Evolutionary conservation across 1,140 invertebrate species (phyloP).

Genomic region (Wiebesia pumilae): DNA sequence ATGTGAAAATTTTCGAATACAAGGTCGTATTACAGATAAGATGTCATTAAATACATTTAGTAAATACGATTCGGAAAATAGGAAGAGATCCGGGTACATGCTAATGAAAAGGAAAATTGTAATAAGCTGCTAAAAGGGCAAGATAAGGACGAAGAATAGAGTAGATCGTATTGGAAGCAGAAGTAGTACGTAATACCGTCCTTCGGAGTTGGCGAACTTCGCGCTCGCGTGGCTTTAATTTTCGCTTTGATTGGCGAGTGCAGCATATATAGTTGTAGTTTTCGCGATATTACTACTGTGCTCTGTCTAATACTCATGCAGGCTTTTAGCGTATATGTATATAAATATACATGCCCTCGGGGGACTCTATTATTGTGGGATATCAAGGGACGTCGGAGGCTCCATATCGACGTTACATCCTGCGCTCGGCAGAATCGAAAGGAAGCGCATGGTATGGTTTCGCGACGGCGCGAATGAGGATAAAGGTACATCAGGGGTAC

Average conservation of each 20-base stretch:
- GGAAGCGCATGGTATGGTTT: conserved; percentile 40
- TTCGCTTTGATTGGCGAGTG: neutral
- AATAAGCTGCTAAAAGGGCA: too few relatives aligned
- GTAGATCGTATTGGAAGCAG: neutral
- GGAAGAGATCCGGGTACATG: neutral
- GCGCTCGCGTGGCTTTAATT: conserved; percentile 39
- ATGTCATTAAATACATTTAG: neutral
- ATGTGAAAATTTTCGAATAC: too few relatives aligned
- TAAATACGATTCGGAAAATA: neutral
- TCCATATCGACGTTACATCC: conserved; percentile 57
- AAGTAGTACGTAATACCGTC: neutral
- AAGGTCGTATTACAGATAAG: neutral
- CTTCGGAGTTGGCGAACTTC: neutral
- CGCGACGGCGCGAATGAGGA: neutral
- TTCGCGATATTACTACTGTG: neutral
- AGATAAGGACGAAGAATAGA: neutral
- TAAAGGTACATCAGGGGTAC: conserved; percentile 33
- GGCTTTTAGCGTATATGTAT: neutral
- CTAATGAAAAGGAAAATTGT: too few relatives aligned
- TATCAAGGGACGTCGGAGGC: conserved; percentile 54
- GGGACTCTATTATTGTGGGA: conserved; percentile 54
- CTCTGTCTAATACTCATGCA: neutral
- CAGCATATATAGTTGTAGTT: neutral
- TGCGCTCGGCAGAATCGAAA: conserved; percentile 53
- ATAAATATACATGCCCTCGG: neutral